Evolutionary conservation across 2,888 invertebrate genomes (phyloP).

Genomic region (Venusia cambrica): DNA sequence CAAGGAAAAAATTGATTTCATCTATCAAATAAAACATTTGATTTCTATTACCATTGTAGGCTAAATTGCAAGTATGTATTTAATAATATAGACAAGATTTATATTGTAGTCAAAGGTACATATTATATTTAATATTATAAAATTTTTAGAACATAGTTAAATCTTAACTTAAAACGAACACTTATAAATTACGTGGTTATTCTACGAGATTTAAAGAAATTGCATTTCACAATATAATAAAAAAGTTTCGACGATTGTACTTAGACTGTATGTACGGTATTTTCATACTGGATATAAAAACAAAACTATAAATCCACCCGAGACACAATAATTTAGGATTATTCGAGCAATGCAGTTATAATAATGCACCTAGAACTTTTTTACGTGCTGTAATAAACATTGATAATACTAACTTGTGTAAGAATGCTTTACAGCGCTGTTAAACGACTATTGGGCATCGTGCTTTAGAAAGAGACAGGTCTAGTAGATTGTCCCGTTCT

Average conservation of each 20-base stretch:
- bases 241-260: conserved; percentile 48
- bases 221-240: conserved; percentile 51
- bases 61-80: no score
- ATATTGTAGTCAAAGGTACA: no score
- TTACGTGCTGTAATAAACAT: neutral
- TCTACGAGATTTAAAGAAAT: conserved; percentile 68
- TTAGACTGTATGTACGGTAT: conserved; percentile 46
- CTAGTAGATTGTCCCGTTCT: no score
- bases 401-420: neutral
- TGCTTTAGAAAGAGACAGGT: no score
- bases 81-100: no score
- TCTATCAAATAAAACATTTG: no score
- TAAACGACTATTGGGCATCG: no score
- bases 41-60: no score
- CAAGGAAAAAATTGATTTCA: no score
- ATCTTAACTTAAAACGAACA: conserved; percentile 10
- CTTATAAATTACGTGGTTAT: conserved; percentile 31
- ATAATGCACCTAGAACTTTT: conserved; percentile 16
- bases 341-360: conserved; percentile 47
- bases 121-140: no score
- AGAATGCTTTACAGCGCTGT: no score
- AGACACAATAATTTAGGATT: conserved; percentile 31
- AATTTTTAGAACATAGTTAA: conserved; percentile 3
- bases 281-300: no score
- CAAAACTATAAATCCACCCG: conserved; percentile 16